Base-by-base conservation (phyloP, 1,140 invertebrate genomes). In the Venturia canescens region DNA sequence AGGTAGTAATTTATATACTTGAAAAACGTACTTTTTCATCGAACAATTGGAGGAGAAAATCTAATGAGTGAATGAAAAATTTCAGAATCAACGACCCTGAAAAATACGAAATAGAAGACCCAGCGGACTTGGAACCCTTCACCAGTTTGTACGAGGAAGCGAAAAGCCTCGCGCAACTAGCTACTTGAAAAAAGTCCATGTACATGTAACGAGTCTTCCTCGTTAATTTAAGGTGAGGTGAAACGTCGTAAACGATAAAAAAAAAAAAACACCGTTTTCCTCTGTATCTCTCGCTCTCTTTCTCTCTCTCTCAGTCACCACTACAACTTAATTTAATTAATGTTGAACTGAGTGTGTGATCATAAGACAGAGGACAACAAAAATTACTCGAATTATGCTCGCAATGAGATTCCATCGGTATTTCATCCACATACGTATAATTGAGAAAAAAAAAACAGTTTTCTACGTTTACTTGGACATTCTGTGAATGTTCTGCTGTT, bases 91-190 rank as follows among this genome's bases (percentile, higher is more conserved):
- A 80, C 77, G 27, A 57, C 60, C 48, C 44, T 67, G 50, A 72
- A 86, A 80, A 87, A 81, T 83, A 84, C 34, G 85, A 85, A n/a
- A 84, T 86, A 6, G 88, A 89, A 9, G 87, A 89, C 11, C 67
- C 83, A 6, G 87, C 89, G 31, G 86, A 89, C n/a, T 63, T 91
- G 7, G 89, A 88, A 74, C 89, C 91, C 9, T 90, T 86, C 79
- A 88, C 88, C 78, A 84, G 80, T 83, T 86, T 92, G 72, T 90
- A 89, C 27, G 91, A 91, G 80, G 89, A 91, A 86, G 90, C 87
- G 0, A 91, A 91, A 77, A 78, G 86, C 81, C 83, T 91, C 82
- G 83, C 91, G 50, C 83, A 90, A 82, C 88, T 91, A 84, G 82
- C 81, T 27, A 84, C 83, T 13, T 87, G 82, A 84, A 83, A 44